Evolutionary conservation across 1,140 invertebrate genomes (phyloP).

Genomic region (Artemia franciscana): DNA sequence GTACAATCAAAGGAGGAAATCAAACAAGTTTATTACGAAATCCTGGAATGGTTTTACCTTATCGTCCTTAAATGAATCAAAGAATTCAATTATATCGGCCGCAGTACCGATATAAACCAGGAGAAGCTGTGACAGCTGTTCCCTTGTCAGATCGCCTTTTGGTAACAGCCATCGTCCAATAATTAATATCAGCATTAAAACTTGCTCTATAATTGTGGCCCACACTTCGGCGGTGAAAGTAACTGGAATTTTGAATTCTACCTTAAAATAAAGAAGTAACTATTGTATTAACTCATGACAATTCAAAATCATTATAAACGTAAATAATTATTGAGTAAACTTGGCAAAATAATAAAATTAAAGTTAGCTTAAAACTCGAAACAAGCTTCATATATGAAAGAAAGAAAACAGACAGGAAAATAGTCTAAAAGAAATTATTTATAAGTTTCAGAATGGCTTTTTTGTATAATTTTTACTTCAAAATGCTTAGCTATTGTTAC

Average conservation of each 20-base stretch:
- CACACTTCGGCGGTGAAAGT: slow-evolving; percentile 35
- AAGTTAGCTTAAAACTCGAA: no score
- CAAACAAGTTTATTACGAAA: background rate
- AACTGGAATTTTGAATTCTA: slow-evolving; percentile 13
- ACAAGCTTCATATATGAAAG: no score
- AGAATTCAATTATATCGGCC: slow-evolving; percentile 86
- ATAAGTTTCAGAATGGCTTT: no score
- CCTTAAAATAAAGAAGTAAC: slow-evolving; percentile 7
- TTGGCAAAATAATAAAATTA: no score
- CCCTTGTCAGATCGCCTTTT: slow-evolving; percentile 63
- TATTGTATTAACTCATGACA: no score
- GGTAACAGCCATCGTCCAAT: slow-evolving; percentile 69
- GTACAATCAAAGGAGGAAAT: no score
- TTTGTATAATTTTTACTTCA: no score
- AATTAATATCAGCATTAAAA: slow-evolving; percentile 64
- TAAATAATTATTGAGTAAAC: no score
- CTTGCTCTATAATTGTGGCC: slow-evolving; percentile 67
- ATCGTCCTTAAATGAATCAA: slow-evolving; percentile 59
- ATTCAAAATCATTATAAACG: no score
- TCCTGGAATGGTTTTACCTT: slow-evolving; percentile 4
- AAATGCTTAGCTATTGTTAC: no score
- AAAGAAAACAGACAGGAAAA: no score
- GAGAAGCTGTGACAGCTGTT: slow-evolving; percentile 72
- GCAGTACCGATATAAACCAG: slow-evolving; percentile 53
- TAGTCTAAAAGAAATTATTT: no score